Evolutionary conservation across 2,888 invertebrate genomes (phyloP), one percentile per base, ranked within the genome.

Genomic region (Malthinus flaveolus): DNA sequence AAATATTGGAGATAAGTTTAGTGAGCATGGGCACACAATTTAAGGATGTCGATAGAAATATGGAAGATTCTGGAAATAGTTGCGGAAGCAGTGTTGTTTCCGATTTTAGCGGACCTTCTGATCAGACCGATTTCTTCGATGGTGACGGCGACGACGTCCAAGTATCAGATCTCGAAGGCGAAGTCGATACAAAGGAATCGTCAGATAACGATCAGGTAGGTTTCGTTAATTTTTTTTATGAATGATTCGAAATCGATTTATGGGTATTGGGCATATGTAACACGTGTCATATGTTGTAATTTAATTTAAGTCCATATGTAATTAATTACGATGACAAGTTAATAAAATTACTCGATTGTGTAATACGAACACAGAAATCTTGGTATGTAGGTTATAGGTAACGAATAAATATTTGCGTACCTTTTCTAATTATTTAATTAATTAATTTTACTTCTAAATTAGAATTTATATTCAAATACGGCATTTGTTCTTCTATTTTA

Each of bases 71-170:
- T 32, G 78, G 78, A 56, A 78, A 79, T 70, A 79, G 79, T 72
- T 78, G 79, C 70, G 78, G 79, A 59, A 77, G 77, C 70, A 78
- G 78, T 71, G 78, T 78, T 59, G 75, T 78, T 56, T 78, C 78
- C 52, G 78, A 78, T 66, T 73, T 71, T 63, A 76, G 77, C 66
- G 74, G 75, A 37, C 73, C 75, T 35, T 73, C 75, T 9, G 75
- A 76, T 61, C 73, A 72, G 57, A 71, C 72, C 45, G 84, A 84
- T 67, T 80, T 82, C 65, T 83, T 83, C 45, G 84, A 85, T 68
- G 84, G 83, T 55, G 85, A 84, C 51, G 76, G 76, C 56, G 85
- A 84, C 53, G 76, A 77, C 57, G 82, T 84, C 54, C 83, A 84
- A 75, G 82, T 84, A 7, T 84, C 85, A 67, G 84, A 84, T 69